These are phyloP conservation scores for Philypnodon macrostomus DNA, from an alignment of 2,797 vertebrate species.

Conservation along the genomic window DNA sequence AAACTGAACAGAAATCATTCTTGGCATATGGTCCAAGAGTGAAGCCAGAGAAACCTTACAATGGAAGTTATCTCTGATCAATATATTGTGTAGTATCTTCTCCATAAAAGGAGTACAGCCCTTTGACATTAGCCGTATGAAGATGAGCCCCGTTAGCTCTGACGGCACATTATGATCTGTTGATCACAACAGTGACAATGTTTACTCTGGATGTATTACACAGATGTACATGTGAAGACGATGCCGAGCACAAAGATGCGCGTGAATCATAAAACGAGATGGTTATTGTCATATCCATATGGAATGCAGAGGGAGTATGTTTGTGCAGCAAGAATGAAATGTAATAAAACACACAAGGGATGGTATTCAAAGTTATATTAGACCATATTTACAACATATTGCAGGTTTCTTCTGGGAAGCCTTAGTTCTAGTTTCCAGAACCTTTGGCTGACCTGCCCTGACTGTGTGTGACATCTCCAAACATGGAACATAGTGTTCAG, in stretches of 20 bases:
- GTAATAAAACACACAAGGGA: conserved; percentile 27
- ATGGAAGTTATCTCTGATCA: conserved; percentile 27
- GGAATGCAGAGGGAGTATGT: conserved; percentile 1
- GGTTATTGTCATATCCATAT: neutral
- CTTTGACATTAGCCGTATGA: conserved; percentile 75
- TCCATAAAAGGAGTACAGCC: conserved; percentile 69
- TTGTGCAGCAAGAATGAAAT: conserved; percentile 12
- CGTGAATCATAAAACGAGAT: conserved; percentile 14
- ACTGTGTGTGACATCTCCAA: conserved; percentile 55
- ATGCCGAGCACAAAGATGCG: neutral
- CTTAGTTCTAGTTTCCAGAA: conserved; percentile 42
- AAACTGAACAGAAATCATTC: conserved; percentile 22
- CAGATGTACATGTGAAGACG: conserved; percentile 10
- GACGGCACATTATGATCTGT: conserved; percentile 64
- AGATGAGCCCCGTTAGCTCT: conserved; percentile 71
- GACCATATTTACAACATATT: conserved; percentile 39
- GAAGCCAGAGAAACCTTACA: conserved; percentile 32
- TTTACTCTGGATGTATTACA: conserved; percentile 22
- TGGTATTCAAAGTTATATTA: conserved; percentile 22
- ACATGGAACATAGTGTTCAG: conserved; percentile 47
- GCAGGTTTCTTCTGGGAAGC: conserved; percentile 39
- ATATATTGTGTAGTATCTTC: conserved; percentile 33
- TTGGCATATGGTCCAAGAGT: conserved; percentile 5
- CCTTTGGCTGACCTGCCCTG: conserved; percentile 60
- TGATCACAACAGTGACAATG: conserved; percentile 38